Evolutionary conservation across 2,888 invertebrate species (phyloP).

Genomic region (Scaptomyza caliginosa): DNA sequence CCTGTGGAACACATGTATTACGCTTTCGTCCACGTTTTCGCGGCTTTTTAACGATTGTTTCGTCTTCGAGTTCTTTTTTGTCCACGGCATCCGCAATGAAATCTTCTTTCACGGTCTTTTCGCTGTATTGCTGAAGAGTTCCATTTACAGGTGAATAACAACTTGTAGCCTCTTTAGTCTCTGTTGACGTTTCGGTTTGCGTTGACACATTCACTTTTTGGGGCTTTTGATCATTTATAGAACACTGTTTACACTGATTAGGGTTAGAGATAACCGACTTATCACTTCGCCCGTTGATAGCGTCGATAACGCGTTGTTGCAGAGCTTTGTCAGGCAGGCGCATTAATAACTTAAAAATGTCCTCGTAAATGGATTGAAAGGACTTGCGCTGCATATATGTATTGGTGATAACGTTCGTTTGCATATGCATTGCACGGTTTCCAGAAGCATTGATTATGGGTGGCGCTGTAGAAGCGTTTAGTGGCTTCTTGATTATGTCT

Average conservation of each 20-base stretch:
- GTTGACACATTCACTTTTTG: constrained; percentile 49
- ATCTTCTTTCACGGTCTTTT: constrained; percentile 2
- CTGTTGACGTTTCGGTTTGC: constrained; percentile 51
- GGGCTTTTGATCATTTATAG: constrained; percentile 24
- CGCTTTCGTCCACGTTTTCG: constrained; percentile 73
- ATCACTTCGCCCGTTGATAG: constrained; percentile 77
- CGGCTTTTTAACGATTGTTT: constrained; percentile 19
- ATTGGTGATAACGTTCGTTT: constrained; percentile 37
- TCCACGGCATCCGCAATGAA: not conserved
- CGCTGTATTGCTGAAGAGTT: not conserved
- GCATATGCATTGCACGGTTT: constrained; percentile 26
- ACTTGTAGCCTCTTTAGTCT: constrained; percentile 21
- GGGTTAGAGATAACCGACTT: constrained; percentile 49
- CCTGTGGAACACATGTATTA: constrained; percentile 76
- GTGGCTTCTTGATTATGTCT: constrained; percentile 32
- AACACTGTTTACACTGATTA: constrained; percentile 53
- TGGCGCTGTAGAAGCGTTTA: constrained; percentile 6
- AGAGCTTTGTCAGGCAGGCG: constrained; percentile 79
- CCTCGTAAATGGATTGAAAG: constrained; percentile 66
- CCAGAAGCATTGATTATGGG: constrained; percentile 14
- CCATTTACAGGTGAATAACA: not conserved
- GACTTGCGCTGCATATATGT: constrained; percentile 70
- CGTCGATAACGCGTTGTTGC: constrained; percentile 77
- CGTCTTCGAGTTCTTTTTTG: not conserved
- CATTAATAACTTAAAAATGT: constrained; percentile 78